A percentile compares a stretch with the other conserved stretches of the same genome.
These are phyloP conservation scores for Scaptomyza montana DNA, from an alignment of 1,140 invertebrate genomes.

Conservation along the genomic window DNA sequence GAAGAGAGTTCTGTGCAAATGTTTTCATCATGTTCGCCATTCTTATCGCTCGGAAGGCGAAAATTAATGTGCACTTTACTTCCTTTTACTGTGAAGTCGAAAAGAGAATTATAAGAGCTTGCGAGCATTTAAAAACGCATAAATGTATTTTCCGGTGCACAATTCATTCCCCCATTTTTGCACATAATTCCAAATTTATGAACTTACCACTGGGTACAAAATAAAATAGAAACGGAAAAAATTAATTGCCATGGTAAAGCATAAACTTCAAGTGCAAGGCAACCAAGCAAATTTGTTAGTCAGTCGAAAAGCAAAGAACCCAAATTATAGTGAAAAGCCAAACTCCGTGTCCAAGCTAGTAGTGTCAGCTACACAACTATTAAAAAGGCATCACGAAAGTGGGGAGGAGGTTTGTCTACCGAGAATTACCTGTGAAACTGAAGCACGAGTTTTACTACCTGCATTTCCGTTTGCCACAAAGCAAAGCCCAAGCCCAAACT, in stretches of 20 bases:
- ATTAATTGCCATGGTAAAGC: constrained; percentile 68
- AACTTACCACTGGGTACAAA: constrained; percentile 41
- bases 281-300: constrained; percentile 48
- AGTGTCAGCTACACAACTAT: constrained; percentile 74
- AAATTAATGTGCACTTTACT: constrained; percentile 48
- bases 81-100: constrained; percentile 24
- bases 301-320: constrained; percentile 4
- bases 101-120: constrained; percentile 53
- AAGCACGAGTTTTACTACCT: constrained; percentile 52
- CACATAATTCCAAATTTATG: constrained; percentile 71
- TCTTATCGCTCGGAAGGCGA: constrained; percentile 45
- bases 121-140: constrained; percentile 76
- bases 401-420: neutral
- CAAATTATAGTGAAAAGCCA: neutral
- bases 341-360: constrained; percentile 14
- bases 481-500: constrained; percentile 39
- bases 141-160: constrained; percentile 72
- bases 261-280: constrained; percentile 33
- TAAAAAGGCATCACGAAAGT: constrained; percentile 66
- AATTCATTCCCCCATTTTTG: neutral
- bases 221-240: constrained; percentile 42
- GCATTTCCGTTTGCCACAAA: constrained; percentile 67
- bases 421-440: constrained; percentile 31
- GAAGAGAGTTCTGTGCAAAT: neutral
- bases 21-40: constrained; percentile 43